Evolutionary conservation across 2,113 vertebrate species (phyloP), one percentile per base, ranked within the genome.

Genomic region (Scalopus aquaticus): DNA sequence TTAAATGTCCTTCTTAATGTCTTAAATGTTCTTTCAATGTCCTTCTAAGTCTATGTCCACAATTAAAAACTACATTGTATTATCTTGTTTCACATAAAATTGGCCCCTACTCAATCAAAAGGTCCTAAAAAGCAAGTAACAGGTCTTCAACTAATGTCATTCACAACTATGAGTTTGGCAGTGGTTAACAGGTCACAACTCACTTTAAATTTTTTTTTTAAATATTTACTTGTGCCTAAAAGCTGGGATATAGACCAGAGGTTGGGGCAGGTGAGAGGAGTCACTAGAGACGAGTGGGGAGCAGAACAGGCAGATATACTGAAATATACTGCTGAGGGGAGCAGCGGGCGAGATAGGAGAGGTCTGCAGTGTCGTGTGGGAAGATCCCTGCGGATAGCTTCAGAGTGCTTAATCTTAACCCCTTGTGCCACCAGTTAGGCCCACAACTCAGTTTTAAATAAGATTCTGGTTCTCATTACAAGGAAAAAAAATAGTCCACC

Each of bases 71-170:
- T 70, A 85, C 90, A 88, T 35, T 51, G 46, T 30, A 51, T 5
- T 51, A 24, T 54, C 42, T 62, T 77, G 24, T 86, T 90, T 76
- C 51, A 86, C n/a, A 26, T 64, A 93, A 42, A 77, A 88, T 54
- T 72, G 79, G 54, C 65, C 77, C 64, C 77, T 88, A 84, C 39
- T 88, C 69, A 37, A 95, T 35, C 73, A 93, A 90, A 90, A 90
- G 13, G 15, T 77, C 20, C 79, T n/a, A 93, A n/a, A 80, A 88
- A 62, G 37, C 58, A 73, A 93, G 80, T 32, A 85, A 44, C 17
- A 60, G 13, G 28, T 85, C 51, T 95, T 81, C 39, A 77, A 62
- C 10, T 70, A 87, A 86, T 13, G 32, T 72, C 10, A n/a, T 51
- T 73, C 46, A 64, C 20, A 70, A 92, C 30, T 80, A 39, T 4